phyloP scores from a whole-genome alignment of 2,888 invertebrate genomes.

The Drosophila kambysellisi region DNA sequence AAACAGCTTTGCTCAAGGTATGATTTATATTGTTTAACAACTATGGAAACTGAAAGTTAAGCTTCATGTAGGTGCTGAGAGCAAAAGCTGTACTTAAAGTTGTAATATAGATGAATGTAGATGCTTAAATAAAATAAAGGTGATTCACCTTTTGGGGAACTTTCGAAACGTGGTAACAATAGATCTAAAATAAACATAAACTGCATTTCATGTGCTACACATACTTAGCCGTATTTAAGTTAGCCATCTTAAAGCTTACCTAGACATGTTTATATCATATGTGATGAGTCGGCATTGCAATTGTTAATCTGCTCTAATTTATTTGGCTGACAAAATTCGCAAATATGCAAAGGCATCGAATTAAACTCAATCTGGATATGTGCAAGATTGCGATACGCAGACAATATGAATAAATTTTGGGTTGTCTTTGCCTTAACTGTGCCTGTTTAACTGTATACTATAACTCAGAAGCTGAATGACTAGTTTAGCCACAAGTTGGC shows the following conservation, averaged over 20 bases:
- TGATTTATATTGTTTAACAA: not conserved
- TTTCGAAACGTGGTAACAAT: not conserved
- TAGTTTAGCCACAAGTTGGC: slow-evolving; percentile 40
- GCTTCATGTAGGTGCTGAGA: slow-evolving; percentile 22
- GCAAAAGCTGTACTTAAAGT: slow-evolving; percentile 3
- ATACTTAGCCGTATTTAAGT: not conserved
- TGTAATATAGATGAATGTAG: slow-evolving; percentile 3
- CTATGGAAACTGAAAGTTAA: slow-evolving; percentile 44
- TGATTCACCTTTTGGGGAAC: not conserved
- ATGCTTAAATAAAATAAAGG: slow-evolving; percentile 3
- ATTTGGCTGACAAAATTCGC: not conserved
- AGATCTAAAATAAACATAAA: not conserved
- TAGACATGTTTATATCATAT: not conserved
- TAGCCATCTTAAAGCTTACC: not conserved
- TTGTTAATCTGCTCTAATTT: not conserved
- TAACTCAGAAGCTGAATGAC: slow-evolving; percentile 34
- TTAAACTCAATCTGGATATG: not conserved
- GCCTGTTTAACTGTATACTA: not conserved
- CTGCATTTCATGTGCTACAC: not conserved
- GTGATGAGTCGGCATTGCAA: not conserved
- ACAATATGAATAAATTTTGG: not conserved
- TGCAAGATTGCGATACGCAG: not conserved
- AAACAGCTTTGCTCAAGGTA: slow-evolving; percentile 1
- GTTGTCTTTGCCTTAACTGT: not conserved
- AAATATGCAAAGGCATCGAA: not conserved